phyloP scores from a whole-genome alignment of 2,797 vertebrate genomes.

The Borostomias antarcticus region DNA sequence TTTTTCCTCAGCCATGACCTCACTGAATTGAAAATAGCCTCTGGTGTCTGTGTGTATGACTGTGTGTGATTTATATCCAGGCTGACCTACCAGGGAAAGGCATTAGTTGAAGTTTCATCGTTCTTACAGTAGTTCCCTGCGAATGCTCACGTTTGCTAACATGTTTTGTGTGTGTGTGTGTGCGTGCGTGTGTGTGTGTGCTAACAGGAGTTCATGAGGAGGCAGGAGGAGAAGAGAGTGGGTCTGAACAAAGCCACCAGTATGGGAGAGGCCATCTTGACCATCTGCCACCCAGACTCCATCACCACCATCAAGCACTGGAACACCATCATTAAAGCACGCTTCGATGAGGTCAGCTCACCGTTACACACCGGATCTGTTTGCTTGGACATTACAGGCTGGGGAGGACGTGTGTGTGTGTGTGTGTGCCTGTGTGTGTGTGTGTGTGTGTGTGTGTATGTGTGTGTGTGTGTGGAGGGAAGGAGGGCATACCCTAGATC shows the following conservation, averaged over 20 bases:
- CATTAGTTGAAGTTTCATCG: too few species aligned
- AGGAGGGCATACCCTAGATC: not conserved
- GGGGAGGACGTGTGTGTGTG: not conserved
- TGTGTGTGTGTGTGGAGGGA: too few species aligned
- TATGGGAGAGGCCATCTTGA: constrained; percentile 92
- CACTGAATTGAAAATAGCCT: constrained; percentile 48
- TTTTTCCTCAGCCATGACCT: constrained; percentile 55
- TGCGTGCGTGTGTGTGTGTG: constrained; percentile 20
- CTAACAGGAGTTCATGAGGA: constrained; percentile 93
- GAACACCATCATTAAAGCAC: constrained; percentile 98
- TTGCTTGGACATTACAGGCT: not conserved
- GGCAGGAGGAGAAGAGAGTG: constrained; percentile 91
- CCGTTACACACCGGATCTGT: constrained; percentile 31
- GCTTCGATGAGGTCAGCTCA: constrained; percentile 94
- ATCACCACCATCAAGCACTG: constrained; percentile 99
- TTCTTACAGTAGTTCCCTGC: not conserved
- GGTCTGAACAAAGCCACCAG: constrained; percentile 88
- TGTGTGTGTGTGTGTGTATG: too few species aligned
- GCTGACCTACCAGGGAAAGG: constrained; percentile 7
- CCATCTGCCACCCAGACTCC: constrained; percentile 96
- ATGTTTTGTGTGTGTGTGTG: not conserved
- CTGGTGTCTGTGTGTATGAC: constrained; percentile 25
- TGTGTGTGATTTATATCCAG: constrained; percentile 39
- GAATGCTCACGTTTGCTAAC: not conserved
- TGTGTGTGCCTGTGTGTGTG: too few species aligned